Conservation (phyloP, 2,797 vertebrate species). For the Sparidentex hasta region DNA sequence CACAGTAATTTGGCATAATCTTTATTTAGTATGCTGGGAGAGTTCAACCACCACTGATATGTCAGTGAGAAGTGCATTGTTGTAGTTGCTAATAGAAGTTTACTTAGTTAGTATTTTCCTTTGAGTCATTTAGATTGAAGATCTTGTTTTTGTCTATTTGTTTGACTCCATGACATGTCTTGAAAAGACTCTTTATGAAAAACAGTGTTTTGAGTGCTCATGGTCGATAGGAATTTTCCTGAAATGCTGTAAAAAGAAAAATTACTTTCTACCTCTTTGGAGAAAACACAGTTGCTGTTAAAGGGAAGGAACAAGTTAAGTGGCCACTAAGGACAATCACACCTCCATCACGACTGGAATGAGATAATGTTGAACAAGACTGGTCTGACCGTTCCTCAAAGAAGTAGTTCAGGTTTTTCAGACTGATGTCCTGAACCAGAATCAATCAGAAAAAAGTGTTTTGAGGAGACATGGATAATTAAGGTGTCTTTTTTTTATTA, state of each 20-base stretch:
- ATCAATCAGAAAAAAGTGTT: not conserved
- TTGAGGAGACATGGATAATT: not conserved
- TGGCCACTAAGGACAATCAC: constrained; percentile 35
- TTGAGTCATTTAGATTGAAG: not conserved
- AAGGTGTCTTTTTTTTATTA: not conserved
- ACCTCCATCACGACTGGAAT: constrained; percentile 30
- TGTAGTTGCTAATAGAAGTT: not conserved
- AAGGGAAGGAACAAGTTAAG: constrained; percentile 34
- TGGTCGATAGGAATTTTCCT: not conserved
- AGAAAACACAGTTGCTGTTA: constrained; percentile 1
- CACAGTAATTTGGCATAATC: not conserved
- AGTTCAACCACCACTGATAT: not conserved
- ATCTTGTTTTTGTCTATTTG: not conserved
- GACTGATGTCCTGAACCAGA: not conserved
- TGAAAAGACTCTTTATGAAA: not conserved
- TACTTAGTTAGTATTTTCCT: too few relatives aligned
- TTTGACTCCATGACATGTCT: not conserved
- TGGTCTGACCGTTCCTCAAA: constrained; percentile 17
- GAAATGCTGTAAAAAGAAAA: constrained; percentile 1
- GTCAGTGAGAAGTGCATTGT: not conserved
- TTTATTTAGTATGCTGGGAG: not conserved
- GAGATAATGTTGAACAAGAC: constrained; percentile 11
- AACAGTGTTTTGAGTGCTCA: not conserved
- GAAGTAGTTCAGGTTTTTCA: not conserved
- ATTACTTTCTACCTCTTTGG: not conserved